Evolutionary conservation across 2,113 vertebrate genomes (phyloP).

Genomic region (Excalfactoria chinensis): DNA sequence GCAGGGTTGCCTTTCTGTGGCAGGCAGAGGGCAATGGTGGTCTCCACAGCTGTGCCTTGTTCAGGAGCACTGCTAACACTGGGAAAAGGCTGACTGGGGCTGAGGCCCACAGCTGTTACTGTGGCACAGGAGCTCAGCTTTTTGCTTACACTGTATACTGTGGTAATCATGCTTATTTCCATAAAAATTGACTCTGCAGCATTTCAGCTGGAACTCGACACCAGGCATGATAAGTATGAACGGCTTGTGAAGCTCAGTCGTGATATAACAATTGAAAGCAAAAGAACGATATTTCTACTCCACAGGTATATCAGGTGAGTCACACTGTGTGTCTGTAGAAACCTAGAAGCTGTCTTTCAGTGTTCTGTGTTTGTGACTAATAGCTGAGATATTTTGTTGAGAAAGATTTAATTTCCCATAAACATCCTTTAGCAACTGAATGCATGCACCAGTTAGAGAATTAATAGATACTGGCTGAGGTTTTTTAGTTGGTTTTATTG

Average conservation of each 20-base stretch:
- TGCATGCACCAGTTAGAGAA: background rate
- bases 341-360: background rate
- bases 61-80: accelerated
- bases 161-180: background rate
- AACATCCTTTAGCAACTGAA: background rate
- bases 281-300: conserved; percentile 94
- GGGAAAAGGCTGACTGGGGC: background rate
- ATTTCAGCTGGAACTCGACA: conserved; percentile 95
- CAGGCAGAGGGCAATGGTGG: background rate
- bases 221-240: conserved; percentile 94
- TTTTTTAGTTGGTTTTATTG: background rate
- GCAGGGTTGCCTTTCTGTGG: background rate
- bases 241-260: conserved; percentile 95
- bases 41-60: accelerated
- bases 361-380: background rate
- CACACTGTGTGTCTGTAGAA: background rate
- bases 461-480: background rate
- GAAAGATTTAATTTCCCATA: background rate
- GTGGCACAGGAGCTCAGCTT: background rate
- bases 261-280: conserved; percentile 97
- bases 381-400: background rate
- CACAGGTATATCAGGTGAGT: conserved; percentile 93
- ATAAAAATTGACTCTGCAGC: conserved; percentile 69
- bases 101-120: background rate
- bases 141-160: accelerated